phyloP scores from a whole-genome alignment of 2,888 invertebrate species.

The Prosapia bicincta region DNA sequence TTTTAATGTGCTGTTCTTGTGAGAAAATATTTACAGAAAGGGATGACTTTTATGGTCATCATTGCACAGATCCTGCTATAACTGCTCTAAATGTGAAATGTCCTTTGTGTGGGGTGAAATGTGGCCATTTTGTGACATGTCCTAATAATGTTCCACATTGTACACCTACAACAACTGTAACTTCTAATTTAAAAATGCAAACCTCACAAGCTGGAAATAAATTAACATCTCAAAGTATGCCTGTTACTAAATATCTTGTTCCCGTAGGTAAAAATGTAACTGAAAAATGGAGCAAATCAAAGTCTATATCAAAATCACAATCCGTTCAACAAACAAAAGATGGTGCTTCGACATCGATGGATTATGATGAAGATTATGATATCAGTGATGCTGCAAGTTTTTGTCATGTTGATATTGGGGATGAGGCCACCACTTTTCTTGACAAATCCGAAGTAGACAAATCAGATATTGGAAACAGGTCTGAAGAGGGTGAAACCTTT shows the following conservation, averaged over 20 bases:
- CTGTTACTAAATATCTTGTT: neutral
- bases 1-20: constrained; percentile 77
- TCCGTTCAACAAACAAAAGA: neutral
- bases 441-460: constrained; percentile 16
- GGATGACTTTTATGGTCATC: constrained; percentile 70
- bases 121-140: constrained; percentile 46
- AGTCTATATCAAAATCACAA: neutral
- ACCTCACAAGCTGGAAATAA: neutral
- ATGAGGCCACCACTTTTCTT: constrained; percentile 8
- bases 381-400: constrained; percentile 36
- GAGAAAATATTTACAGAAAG: constrained; percentile 69
- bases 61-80: constrained; percentile 49
- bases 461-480: neutral
- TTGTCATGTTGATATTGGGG: constrained; percentile 26
- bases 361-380: constrained; percentile 20
- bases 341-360: neutral
- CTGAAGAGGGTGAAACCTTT: neutral
- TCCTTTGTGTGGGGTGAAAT: constrained; percentile 45
- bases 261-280: neutral
- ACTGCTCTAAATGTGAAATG: constrained; percentile 45
- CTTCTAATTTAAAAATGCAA: neutral
- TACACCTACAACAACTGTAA: neutral
- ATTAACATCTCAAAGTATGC: neutral
- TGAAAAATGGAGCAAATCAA: neutral
- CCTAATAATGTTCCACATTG: constrained; percentile 30